These are phyloP conservation scores for Calephelis virginiensis DNA, from an alignment of 1,140 invertebrate species.

Conservation along the genomic window DNA sequence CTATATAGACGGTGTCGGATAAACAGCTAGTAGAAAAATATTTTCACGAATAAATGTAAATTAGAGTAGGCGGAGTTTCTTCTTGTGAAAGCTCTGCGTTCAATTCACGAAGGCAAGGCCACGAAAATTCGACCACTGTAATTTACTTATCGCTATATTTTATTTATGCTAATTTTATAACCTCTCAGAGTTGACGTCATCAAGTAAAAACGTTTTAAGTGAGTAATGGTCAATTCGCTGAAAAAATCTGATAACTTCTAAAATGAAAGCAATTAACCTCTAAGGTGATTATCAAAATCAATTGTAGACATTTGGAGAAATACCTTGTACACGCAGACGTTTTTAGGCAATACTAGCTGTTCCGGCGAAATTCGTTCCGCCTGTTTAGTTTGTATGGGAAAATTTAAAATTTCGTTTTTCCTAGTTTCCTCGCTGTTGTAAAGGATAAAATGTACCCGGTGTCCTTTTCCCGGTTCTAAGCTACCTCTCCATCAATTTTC, in stretches of 20 bases:
- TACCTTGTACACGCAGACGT: too few relatives aligned
- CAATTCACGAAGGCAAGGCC: not conserved
- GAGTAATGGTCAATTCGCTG: constrained; percentile 4
- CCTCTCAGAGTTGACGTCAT: constrained; percentile 26
- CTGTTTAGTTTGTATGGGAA: too few relatives aligned
- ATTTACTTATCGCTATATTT: constrained; percentile 27
- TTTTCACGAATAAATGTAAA: not conserved
- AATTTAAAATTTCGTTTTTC: too few relatives aligned
- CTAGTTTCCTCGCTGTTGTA: too few relatives aligned
- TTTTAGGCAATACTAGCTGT: too few relatives aligned
- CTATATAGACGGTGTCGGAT: too few relatives aligned
- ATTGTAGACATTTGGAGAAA: not conserved
- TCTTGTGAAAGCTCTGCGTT: not conserved
- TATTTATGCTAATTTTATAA: constrained; percentile 28
- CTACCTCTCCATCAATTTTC: too few relatives aligned
- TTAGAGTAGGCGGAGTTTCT: not conserved
- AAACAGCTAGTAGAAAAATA: too few relatives aligned
- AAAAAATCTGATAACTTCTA: constrained; percentile 15
- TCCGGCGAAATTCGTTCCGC: too few relatives aligned
- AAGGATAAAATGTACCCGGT: too few relatives aligned
- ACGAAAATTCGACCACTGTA: constrained; percentile 13
- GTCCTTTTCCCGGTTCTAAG: too few relatives aligned
- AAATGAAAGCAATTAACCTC: constrained; percentile 12
- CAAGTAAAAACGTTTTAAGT: constrained; percentile 25
- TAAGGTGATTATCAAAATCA: not conserved